Evolutionary conservation across 2,888 invertebrate species (phyloP).

Genomic region (Unio pictorum): DNA sequence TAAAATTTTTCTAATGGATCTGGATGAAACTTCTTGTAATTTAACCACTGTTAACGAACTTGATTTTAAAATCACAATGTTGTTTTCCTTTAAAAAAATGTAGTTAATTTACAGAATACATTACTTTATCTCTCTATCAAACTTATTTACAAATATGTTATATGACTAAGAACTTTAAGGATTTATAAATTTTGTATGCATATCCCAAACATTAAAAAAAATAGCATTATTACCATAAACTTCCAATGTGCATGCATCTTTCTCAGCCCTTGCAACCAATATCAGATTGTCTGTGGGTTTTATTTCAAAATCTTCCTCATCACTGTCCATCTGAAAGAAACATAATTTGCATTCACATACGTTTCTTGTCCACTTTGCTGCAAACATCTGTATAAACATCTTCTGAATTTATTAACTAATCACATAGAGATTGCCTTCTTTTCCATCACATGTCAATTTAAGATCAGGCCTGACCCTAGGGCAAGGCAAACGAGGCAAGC

Average conservation of each 20-base stretch:
- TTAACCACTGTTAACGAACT: no score
- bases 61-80: no score
- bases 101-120: not conserved
- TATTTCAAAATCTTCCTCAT: conserved; percentile 88
- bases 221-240: conserved; percentile 81
- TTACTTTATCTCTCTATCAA: no score
- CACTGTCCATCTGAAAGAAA: conserved; percentile 64
- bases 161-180: no score
- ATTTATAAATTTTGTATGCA: not conserved
- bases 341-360: not conserved
- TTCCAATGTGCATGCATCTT: conserved; percentile 89
- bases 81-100: not conserved
- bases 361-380: not conserved
- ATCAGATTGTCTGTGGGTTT: conserved; percentile 91
- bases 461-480: no score
- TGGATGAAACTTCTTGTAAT: no score
- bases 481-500: no score
- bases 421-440: no score
- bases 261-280: conserved; percentile 88
- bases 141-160: no score
- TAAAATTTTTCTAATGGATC: no score
- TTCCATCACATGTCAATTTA: no score
- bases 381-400: not conserved
- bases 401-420: no score
- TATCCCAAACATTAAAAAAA: not conserved